Conservation (phyloP, 2,797 vertebrate species). For the Melopsittacus undulatus region DNA sequence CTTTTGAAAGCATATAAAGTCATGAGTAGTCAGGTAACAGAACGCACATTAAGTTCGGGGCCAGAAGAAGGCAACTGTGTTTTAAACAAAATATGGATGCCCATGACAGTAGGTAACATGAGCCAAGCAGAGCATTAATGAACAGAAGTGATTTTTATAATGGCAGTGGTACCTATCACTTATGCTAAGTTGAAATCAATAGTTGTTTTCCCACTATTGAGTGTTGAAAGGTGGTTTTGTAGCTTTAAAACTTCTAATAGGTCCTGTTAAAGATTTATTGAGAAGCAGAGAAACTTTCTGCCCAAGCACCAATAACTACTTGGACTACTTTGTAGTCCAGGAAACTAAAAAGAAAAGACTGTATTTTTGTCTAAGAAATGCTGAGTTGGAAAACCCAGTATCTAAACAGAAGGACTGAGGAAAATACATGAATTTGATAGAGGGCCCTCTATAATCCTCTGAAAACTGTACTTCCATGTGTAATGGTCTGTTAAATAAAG, state of each 20-base stretch:
- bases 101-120: neutral
- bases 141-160: neutral
- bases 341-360: neutral
- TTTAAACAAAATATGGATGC: neutral
- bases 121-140: neutral
- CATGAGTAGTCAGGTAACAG: neutral
- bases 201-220: neutral
- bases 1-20: neutral
- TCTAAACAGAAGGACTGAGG: neutral
- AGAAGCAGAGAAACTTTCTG: neutral
- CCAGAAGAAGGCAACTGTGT: neutral
- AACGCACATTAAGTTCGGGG: neutral
- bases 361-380: neutral
- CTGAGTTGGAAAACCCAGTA: neutral
- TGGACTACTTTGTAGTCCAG: neutral
- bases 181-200: neutral
- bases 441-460: neutral
- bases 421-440: neutral
- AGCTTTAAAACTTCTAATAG: neutral
- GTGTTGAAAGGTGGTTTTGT: neutral
- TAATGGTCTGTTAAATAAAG: neutral
- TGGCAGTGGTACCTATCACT: neutral
- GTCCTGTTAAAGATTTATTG: neutral
- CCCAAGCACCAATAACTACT: neutral
- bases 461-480: neutral